Evolutionary conservation across 2,113 vertebrate species (phyloP).

Genomic region (Mystacornis crossleyi): DNA sequence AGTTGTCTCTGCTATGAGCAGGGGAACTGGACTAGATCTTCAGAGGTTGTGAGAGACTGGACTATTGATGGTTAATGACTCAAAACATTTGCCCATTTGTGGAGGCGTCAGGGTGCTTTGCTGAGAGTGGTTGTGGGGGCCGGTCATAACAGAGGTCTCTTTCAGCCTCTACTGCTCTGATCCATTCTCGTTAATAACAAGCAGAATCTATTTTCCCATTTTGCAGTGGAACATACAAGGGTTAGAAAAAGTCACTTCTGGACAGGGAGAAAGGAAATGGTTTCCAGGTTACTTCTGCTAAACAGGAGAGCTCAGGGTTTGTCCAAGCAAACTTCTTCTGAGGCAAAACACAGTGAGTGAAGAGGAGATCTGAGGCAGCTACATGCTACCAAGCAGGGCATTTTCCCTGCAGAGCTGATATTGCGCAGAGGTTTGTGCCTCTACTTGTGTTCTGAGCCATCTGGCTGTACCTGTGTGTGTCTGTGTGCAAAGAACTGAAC

Average conservation of each 20-base stretch:
- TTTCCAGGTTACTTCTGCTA: not conserved
- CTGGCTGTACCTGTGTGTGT: not conserved
- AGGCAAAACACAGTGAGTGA: not conserved
- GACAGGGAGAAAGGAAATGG: not conserved
- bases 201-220: not conserved
- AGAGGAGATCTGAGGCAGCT: not conserved
- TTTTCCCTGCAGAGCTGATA: not conserved
- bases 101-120: rapidly evolving
- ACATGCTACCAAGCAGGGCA: not conserved
- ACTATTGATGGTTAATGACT: not conserved
- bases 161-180: not conserved
- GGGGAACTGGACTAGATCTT: not conserved
- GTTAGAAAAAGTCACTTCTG: not conserved
- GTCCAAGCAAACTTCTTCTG: not conserved
- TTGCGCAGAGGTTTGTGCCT: not conserved
- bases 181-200: not conserved
- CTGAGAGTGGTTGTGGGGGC: not conserved
- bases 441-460: not conserved
- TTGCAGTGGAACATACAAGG: not conserved
- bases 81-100: not conserved
- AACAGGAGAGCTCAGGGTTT: not conserved
- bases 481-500: not conserved
- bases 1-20: not conserved
- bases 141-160: not conserved
- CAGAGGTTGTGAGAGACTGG: not conserved